Conservation (phyloP, 2,888 invertebrate species). For the Drosophila niveifrons region DNA sequence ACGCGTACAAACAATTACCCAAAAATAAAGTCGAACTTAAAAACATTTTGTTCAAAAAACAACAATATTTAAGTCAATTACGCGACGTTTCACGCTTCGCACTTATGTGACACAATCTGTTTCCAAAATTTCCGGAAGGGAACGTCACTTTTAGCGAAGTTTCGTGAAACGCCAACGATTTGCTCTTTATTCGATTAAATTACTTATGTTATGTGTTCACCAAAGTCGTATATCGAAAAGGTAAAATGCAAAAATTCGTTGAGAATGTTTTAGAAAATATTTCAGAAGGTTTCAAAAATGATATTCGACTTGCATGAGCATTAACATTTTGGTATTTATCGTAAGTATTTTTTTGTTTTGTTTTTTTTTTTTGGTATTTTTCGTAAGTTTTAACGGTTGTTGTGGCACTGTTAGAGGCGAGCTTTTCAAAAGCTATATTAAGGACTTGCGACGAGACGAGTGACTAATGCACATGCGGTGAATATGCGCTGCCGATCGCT, state of each 20-base stretch:
- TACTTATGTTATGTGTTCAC: constrained; percentile 28
- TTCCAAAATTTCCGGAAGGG: constrained; percentile 13
- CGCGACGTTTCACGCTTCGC: constrained; percentile 8
- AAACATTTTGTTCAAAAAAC: constrained; percentile 39
- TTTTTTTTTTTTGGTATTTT: constrained; percentile 20
- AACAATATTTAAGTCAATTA: constrained; percentile 36
- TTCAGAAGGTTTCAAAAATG: neutral
- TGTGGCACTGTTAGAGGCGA: constrained; percentile 82
- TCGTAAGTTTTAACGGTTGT: constrained; percentile 48
- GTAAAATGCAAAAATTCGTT: neutral
- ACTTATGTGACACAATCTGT: neutral
- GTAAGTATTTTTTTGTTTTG: constrained; percentile 14
- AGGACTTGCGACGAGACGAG: constrained; percentile 76
- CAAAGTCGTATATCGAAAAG: constrained; percentile 17
- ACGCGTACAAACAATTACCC: constrained; percentile 66
- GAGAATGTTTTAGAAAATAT: neutral
- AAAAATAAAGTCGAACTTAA: constrained; percentile 59
- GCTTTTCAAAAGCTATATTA: constrained; percentile 81
- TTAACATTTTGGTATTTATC: constrained; percentile 23
- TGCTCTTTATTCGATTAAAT: constrained; percentile 23
- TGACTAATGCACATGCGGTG: constrained; percentile 80
- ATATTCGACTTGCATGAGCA: constrained; percentile 13
- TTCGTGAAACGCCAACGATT: constrained; percentile 20
- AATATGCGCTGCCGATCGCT: constrained; percentile 70
- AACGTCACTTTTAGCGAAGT: neutral